Conservation (phyloP, 2,888 invertebrate species). For the Drosophila kanekoi region DNA sequence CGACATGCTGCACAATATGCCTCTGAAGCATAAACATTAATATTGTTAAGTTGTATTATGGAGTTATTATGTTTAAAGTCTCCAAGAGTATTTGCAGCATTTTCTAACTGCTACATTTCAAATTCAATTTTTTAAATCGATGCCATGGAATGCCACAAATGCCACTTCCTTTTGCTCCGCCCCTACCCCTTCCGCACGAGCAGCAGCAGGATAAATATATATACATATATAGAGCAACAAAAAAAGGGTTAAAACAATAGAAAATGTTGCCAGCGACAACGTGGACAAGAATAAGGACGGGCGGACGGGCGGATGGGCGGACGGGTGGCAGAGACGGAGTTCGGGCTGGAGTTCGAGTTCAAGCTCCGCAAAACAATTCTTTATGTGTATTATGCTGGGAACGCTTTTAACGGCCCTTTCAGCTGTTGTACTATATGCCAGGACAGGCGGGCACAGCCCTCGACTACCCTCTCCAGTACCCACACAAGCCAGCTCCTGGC, state of each 20-base stretch:
- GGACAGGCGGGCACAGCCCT: slow-evolving; percentile 2
- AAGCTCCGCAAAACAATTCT: slow-evolving; percentile 59
- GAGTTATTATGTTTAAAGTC: slow-evolving; percentile 28
- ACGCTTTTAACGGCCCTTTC: slow-evolving; percentile 71
- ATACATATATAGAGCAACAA: slow-evolving; percentile 16
- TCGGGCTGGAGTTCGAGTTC: slow-evolving; percentile 15
- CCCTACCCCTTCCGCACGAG: slow-evolving; percentile 27
- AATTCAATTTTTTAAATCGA: slow-evolving; percentile 64
- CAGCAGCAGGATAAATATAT: slow-evolving; percentile 30
- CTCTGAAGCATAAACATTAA: too few species aligned
- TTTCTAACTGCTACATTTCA: slow-evolving; percentile 32
- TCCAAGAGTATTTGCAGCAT: slow-evolving; percentile 12
- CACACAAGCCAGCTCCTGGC: neutral
- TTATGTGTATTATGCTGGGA: slow-evolving; percentile 70
- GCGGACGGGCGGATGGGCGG: slow-evolving; percentile 9
- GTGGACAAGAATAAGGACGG: slow-evolving; percentile 19
- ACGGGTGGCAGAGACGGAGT: neutral
- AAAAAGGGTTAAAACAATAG: slow-evolving; percentile 79
- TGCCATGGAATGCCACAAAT: slow-evolving; percentile 59
- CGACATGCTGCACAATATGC: neutral
- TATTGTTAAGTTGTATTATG: neutral
- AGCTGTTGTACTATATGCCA: slow-evolving; percentile 60
- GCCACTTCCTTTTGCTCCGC: slow-evolving; percentile 22
- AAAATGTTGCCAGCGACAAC: slow-evolving; percentile 57
- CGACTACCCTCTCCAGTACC: neutral